These are phyloP conservation scores for Takifugu bimaculatus DNA, from an alignment of 2,113 vertebrate species.

Conservation along the genomic window DNA sequence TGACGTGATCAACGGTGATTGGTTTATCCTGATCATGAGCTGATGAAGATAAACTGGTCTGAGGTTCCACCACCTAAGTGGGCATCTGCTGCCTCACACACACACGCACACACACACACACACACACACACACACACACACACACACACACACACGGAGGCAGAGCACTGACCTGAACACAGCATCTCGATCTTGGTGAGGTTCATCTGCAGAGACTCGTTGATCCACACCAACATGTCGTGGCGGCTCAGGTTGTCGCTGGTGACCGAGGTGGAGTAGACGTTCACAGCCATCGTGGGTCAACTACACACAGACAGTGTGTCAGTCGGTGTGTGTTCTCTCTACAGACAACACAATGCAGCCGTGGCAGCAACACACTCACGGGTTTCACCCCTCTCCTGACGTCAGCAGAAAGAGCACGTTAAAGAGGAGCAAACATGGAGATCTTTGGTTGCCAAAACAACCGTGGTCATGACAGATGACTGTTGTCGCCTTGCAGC, in stretches of 20 bases:
- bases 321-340: not conserved
- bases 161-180: conserved; percentile 82
- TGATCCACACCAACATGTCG: conserved; percentile 98
- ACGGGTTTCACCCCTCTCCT: no score
- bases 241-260: conserved; percentile 97
- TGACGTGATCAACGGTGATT: no score
- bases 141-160: not conserved
- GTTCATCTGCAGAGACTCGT: conserved; percentile 91
- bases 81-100: not conserved
- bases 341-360: no score
- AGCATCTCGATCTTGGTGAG: conserved; percentile 93
- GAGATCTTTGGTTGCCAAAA: no score
- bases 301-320: conserved; percentile 35
- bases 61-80: no score
- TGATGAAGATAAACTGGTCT: no score
- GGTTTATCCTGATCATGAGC: no score
- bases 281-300: conserved; percentile 95
- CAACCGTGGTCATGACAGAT: no score
- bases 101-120: not conserved
- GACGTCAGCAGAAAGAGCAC: no score
- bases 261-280: conserved; percentile 97
- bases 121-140: not conserved
- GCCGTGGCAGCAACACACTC: no score
- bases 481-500: no score
- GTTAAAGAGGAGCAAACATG: no score